Base-by-base conservation (phyloP, 2,797 vertebrate species). In the Pipistrellus kuhlii region DNA sequence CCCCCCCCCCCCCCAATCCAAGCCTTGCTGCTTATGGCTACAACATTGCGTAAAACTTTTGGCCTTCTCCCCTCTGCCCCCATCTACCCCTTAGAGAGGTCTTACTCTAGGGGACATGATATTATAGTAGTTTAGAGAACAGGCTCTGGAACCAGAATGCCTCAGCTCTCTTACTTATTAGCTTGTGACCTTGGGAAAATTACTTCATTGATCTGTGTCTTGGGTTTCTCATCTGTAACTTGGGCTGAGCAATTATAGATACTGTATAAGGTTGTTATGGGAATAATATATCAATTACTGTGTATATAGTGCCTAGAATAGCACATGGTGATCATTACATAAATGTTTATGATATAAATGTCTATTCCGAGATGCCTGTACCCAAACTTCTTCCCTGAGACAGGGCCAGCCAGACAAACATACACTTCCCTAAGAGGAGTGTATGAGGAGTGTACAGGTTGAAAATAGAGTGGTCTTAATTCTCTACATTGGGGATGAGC, bases 261-360 rank as follows among this genome's bases (percentile, higher is more conserved):
- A 44, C 14, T 91, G 51, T 14, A 53, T n/a, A 84, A 14, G 15
- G 30, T 84, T 93, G 41, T 73, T 75, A 84, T 68, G 80, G 76
- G 27, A 41, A 94, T 81, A 81, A 78, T 53, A 76, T 66, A n/a
- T 84, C 32, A 55, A 23, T 80, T 76, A 78, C 68, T 82, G 59
- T 83, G 35, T 66, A 53, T 41, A 44, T 35, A 81, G 18, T 48
- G 11, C 8, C 71, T 81, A 72, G 72, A 93, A 32, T 62, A 91
- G 44, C 35, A 81, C 0, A 20, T 82, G 57, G 9, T 90, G 59
- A 57, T 2, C 38, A 44, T 85, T 76, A 55, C 44, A 64, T 89
- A 86, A 91, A 72, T 92, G 41, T 92, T 92, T 94, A 27, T 83
- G 85, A 94, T 86, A 71, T 86, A 76, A 89, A 69, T 57, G 23